A percentile compares a stretch with the other conserved stretches of the same genome.
phyloP scores from a whole-genome alignment of 2,888 invertebrate genomes.

The Limnephilus auricula region DNA sequence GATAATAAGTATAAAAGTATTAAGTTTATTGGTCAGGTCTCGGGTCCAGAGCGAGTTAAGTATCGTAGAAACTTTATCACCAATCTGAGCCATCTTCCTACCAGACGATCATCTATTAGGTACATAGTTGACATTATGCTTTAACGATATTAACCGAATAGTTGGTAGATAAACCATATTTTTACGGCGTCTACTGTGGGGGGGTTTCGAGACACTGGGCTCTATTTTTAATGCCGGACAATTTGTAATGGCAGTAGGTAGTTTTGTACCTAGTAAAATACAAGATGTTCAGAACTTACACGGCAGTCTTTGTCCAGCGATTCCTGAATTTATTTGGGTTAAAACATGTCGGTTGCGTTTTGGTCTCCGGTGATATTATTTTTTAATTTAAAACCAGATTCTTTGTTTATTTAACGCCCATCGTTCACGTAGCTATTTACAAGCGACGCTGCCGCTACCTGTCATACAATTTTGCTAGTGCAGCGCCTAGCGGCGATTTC shows the following conservation, averaged over 20 bases:
- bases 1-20: background rate
- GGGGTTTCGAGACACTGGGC: background rate
- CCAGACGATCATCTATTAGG: background rate
- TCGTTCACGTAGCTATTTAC: too few species aligned
- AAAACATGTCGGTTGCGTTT: too few species aligned
- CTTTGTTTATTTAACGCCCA: too few species aligned
- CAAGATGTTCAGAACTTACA: too few species aligned
- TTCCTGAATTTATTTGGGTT: too few species aligned
- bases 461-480: too few species aligned
- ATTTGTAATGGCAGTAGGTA: background rate
- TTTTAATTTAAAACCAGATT: too few species aligned
- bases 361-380: too few species aligned
- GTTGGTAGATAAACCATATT: background rate
- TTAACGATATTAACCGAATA: conserved; percentile 2
- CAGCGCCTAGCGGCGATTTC: too few species aligned
- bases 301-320: too few species aligned
- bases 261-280: background rate
- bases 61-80: background rate
- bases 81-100: background rate
- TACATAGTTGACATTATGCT: background rate
- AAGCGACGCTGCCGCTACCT: too few species aligned
- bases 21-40: background rate
- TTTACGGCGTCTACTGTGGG: background rate
- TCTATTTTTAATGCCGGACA: background rate
- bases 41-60: background rate